These are phyloP conservation scores for Hyles vespertilio DNA, from an alignment of 1,140 invertebrate genomes.

Conservation along the genomic window DNA sequence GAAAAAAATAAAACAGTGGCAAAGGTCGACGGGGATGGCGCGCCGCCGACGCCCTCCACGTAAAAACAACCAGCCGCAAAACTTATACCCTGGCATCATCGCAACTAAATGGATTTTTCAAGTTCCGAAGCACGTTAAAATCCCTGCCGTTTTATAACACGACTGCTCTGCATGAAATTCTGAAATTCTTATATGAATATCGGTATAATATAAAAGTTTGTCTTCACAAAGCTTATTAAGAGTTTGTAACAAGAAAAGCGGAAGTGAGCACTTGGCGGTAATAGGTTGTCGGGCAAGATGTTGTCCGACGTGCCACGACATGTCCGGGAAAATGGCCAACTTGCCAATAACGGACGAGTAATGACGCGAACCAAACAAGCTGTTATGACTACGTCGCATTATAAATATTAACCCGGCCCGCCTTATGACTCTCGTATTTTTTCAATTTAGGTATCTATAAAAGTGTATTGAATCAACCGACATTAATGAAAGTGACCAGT, in stretches of 20 bases:
- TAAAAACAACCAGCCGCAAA: slow-evolving; percentile 48
- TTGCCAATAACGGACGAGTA: slow-evolving; percentile 58
- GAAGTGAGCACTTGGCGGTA: slow-evolving; percentile 53
- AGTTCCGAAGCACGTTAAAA: slow-evolving; percentile 34
- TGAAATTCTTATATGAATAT: slow-evolving; percentile 10
- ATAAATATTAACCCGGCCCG: slow-evolving; percentile 12
- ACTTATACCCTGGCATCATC: slow-evolving; percentile 25
- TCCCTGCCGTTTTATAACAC: slow-evolving; percentile 10
- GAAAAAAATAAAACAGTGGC: slow-evolving; percentile 67
- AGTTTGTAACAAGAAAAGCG: slow-evolving; percentile 35
- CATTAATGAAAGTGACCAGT: too few relatives aligned
- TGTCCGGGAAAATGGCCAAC: slow-evolving; percentile 52
- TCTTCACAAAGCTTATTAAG: slow-evolving; percentile 25
- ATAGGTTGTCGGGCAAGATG: slow-evolving; percentile 68
- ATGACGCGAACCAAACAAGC: slow-evolving; percentile 50
- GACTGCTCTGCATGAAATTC: slow-evolving; percentile 5
- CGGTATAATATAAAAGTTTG: slow-evolving; percentile 10
- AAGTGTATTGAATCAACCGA: too few relatives aligned
- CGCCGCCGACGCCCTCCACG: slow-evolving; percentile 32
- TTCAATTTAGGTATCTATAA: too few relatives aligned
- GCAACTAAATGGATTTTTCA: slow-evolving; percentile 39
- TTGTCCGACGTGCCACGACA: slow-evolving; percentile 43
- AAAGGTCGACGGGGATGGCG: slow-evolving; percentile 17
- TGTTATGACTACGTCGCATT: slow-evolving; percentile 38
- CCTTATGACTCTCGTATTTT: background rate